Conservation (phyloP, 2,113 vertebrate genomes). For the Siphamia tubifer region DNA sequence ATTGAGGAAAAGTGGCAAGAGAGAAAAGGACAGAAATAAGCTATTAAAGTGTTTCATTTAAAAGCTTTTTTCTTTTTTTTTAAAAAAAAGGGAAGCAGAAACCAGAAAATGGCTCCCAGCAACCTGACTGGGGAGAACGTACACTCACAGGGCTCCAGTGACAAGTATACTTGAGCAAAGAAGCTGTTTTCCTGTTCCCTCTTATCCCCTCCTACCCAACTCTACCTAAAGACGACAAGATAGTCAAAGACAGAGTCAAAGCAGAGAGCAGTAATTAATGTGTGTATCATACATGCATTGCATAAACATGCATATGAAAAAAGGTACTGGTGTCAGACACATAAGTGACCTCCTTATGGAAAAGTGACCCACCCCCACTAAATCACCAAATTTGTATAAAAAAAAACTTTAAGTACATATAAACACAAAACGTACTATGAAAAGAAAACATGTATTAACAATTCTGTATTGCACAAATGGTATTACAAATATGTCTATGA, state of each 20-base stretch:
- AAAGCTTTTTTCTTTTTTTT: no score
- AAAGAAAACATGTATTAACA: no score
- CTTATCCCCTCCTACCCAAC: background rate
- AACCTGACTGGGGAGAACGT: conserved; percentile 25
- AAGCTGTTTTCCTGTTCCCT: background rate
- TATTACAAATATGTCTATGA: no score
- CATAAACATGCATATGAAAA: background rate
- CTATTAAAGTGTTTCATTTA: conserved; percentile 54
- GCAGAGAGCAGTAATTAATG: conserved; percentile 19
- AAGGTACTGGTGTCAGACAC: no score
- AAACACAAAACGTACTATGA: no score
- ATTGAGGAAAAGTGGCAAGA: conserved; percentile 34
- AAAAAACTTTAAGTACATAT: no score
- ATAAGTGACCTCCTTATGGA: no score
- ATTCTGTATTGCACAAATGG: no score
- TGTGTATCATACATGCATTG: conserved; percentile 2
- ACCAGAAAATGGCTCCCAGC: conserved; percentile 47
- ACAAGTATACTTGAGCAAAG: conserved; percentile 38
- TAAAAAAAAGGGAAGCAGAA: conserved; percentile 5
- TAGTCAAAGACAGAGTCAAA: no score
- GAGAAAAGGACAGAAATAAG: conserved; percentile 44
- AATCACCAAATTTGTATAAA: no score
- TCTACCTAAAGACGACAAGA: conserved; percentile 46
- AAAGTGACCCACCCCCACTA: no score
- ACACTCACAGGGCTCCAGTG: conserved; percentile 26